phyloP scores from a whole-genome alignment of 2,797 vertebrate genomes.

The Channa striata region DNA sequence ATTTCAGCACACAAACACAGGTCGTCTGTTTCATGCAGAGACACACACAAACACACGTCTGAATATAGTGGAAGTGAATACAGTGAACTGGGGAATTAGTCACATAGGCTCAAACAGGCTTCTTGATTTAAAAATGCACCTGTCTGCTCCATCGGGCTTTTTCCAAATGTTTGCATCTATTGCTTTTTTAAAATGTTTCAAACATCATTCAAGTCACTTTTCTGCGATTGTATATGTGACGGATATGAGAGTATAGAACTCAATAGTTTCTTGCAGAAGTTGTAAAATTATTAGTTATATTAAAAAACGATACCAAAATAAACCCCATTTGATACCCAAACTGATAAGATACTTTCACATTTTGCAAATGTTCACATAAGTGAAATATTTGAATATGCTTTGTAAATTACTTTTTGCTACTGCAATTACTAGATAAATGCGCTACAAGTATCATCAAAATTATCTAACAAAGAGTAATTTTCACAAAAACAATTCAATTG shows the following conservation, averaged over 20 bases:
- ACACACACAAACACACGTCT: slow-evolving; percentile 10
- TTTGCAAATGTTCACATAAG: not conserved
- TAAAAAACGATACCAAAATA: not conserved
- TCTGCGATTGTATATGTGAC: not conserved
- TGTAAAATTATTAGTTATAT: not conserved
- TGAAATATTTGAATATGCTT: not conserved
- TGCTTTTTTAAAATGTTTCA: too few relatives aligned
- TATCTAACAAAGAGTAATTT: slow-evolving; percentile 1
- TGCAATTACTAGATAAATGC: not conserved
- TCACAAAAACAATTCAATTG: not conserved
- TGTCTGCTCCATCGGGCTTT: slow-evolving; percentile 25
- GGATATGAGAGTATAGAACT: not conserved
- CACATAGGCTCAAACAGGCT: slow-evolving; percentile 22
- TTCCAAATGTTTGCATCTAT: too few relatives aligned
- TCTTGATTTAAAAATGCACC: slow-evolving; percentile 40
- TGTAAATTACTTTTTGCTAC: too few relatives aligned
- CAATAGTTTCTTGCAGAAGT: not conserved
- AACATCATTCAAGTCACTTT: too few relatives aligned
- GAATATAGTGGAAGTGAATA: slow-evolving; percentile 8
- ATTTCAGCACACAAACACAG: slow-evolving; percentile 9
- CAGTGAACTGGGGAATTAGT: not conserved
- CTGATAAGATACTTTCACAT: not conserved
- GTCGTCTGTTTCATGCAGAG: slow-evolving; percentile 4
- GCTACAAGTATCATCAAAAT: not conserved
- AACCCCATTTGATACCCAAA: not conserved